phyloP scores from a whole-genome alignment of 2,888 invertebrate genomes.

The Aphodius sticticus region DNA sequence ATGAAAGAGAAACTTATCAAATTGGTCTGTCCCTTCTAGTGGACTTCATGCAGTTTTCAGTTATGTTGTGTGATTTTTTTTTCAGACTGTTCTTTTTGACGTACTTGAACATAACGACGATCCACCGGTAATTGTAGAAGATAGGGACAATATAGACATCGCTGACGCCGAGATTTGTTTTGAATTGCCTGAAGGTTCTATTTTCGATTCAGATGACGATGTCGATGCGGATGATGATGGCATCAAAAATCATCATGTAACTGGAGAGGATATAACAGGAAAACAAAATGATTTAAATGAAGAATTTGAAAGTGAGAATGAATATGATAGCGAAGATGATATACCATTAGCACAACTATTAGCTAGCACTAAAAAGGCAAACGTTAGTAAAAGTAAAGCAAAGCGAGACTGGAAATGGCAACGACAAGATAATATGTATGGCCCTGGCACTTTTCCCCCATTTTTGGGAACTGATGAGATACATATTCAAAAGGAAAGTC shows the following conservation, averaged over 20 bases:
- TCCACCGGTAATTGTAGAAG: not conserved
- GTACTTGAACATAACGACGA: conserved; percentile 10
- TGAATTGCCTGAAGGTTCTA: conserved; percentile 18
- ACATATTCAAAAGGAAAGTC: conserved; percentile 12
- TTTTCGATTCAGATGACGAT: conserved; percentile 6
- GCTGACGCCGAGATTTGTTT: conserved; percentile 8
- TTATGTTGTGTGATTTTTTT: not conserved
- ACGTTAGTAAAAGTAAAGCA: not conserved
- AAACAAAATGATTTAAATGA: not conserved
- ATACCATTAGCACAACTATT: conserved; percentile 12
- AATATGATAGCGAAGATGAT: conserved; percentile 14
- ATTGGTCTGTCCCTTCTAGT: not conserved
- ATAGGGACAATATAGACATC: not conserved
- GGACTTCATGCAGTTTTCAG: conserved; percentile 1
- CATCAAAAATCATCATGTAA: not conserved
- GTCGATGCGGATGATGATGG: not conserved
- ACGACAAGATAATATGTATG: conserved; percentile 12
- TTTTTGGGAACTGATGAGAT: conserved; percentile 13
- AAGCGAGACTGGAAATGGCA: conserved; percentile 13
- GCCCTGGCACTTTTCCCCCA: conserved; percentile 15
- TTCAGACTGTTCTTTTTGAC: conserved; percentile 19
- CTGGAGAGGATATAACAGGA: conserved; percentile 4
- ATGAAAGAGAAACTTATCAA: conserved; percentile 4
- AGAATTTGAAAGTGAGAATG: not conserved
- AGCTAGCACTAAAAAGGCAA: not conserved